These are phyloP conservation scores for Tupaia tana DNA, from an alignment of 2,113 vertebrate genomes.

Conservation along the genomic window DNA sequence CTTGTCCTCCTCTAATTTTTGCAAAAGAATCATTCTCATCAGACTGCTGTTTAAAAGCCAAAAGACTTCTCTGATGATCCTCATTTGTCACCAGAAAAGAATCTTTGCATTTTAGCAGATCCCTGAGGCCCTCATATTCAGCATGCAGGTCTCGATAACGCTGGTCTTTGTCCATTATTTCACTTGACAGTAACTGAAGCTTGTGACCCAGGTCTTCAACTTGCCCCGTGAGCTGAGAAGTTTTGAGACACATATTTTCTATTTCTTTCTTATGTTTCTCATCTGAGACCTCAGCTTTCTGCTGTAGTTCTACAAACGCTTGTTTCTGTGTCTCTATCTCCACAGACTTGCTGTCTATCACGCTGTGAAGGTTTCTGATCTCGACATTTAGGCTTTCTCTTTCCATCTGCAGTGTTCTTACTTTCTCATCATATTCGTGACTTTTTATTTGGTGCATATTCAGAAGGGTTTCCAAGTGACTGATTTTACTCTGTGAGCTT, in stretches of 20 bases:
- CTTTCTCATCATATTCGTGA: slow-evolving; percentile 81
- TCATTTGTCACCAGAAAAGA: slow-evolving; percentile 79
- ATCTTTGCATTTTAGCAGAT: slow-evolving; percentile 83
- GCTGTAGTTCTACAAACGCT: slow-evolving; percentile 86
- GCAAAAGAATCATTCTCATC: slow-evolving; percentile 80
- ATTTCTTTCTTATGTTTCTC: slow-evolving; percentile 91
- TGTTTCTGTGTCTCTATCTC: slow-evolving; percentile 89
- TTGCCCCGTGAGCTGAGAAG: slow-evolving; percentile 86
- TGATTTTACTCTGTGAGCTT: slow-evolving; percentile 85
- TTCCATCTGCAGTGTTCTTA: slow-evolving; percentile 86
- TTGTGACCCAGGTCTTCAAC: slow-evolving; percentile 85
- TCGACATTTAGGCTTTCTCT: slow-evolving; percentile 84
- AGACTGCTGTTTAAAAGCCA: slow-evolving; percentile 78
- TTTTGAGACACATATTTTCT: slow-evolving; percentile 88
- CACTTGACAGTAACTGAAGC: slow-evolving; percentile 84
- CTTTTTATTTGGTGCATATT: slow-evolving; percentile 82
- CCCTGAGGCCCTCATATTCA: slow-evolving; percentile 86
- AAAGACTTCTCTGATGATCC: slow-evolving; percentile 61
- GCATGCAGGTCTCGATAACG: slow-evolving; percentile 83
- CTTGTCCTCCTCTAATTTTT: slow-evolving; percentile 75
- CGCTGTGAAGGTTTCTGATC: slow-evolving; percentile 87
- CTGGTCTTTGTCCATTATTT: slow-evolving; percentile 85
- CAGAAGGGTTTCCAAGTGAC: slow-evolving; percentile 87
- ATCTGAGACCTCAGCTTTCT: slow-evolving; percentile 82
- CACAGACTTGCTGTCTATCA: slow-evolving; percentile 86